Evolutionary conservation across 2,888 invertebrate genomes (phyloP).

Genomic region (Ectemnius lituratus): DNA sequence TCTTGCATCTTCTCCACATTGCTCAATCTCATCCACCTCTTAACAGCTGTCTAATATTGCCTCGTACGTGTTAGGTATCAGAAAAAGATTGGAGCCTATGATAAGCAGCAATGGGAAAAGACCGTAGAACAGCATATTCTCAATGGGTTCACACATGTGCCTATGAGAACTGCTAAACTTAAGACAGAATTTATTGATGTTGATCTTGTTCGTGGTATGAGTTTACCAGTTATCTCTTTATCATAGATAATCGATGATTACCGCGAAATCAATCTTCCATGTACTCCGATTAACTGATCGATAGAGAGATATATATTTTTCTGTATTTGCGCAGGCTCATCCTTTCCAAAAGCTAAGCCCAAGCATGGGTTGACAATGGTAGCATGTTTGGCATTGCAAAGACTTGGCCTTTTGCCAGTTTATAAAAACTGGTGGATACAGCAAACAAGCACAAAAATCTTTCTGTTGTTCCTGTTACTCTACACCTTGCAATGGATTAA

Average conservation of each 20-base stretch:
- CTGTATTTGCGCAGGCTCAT: slow-evolving; percentile 86
- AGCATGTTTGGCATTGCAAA: slow-evolving; percentile 88
- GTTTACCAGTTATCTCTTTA: slow-evolving; percentile 5
- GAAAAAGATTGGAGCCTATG: slow-evolving; percentile 97
- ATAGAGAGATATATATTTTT: background rate
- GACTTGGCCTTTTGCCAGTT: slow-evolving; percentile 90
- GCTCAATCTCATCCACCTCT: background rate
- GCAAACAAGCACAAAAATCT: slow-evolving; percentile 90
- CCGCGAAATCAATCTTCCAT: slow-evolving; percentile 1
- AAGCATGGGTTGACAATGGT: slow-evolving; percentile 94
- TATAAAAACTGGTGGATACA: slow-evolving; percentile 94
- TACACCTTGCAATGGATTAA: slow-evolving; percentile 88
- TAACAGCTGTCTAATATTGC: slow-evolving; percentile 1
- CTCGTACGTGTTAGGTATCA: slow-evolving; percentile 85
- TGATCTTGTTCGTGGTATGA: slow-evolving; percentile 93
- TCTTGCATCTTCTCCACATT: background rate
- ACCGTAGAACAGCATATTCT: slow-evolving; percentile 95
- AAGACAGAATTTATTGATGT: slow-evolving; percentile 97
- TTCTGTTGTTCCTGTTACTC: slow-evolving; percentile 86
- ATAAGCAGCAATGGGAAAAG: slow-evolving; percentile 98
- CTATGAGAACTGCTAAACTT: slow-evolving; percentile 87
- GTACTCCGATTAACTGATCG: slow-evolving; percentile 7
- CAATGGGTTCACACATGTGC: slow-evolving; percentile 89
- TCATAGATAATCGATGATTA: slow-evolving; percentile 38
- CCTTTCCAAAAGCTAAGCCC: slow-evolving; percentile 97